Evolutionary conservation across 2,797 vertebrate species (phyloP), one percentile per base, ranked within the genome.

Genomic region (Eulemur mongoz): DNA sequence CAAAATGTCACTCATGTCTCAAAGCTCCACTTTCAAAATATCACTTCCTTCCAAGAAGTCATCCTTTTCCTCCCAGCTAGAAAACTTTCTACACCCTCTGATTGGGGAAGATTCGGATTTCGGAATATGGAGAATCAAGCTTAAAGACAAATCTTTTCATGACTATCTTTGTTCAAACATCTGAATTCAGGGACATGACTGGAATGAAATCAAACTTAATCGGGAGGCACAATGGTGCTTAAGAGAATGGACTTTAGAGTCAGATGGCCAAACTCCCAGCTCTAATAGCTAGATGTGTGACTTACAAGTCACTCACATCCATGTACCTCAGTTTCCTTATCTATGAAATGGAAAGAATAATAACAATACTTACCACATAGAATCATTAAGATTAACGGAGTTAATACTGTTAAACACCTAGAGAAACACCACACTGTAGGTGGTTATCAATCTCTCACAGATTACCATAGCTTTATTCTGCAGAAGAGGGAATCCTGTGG

Each of bases 1-100:
- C 61, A 61, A 89, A 96, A 78, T 50, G 70, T 45, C 27, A 92
- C n/a, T 40, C 32, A 63, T 90, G 23, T 93, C 73, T 85, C 40
- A 84, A 80, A 72, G 50, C 50, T 93, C 57, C 9, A n/a, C 43
- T 59, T 20, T 65, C 63, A 93, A 76, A 95, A 81, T 72, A 86
- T 2, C 30, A 63, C 52, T 70, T 70, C n/a, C n/a, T 40, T 86
- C 27, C 25, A 87, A 92, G 63, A 48, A 80, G 13, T 0, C 35
- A 84, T 52, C 9, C 7, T 93, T 94, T 90, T 63, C 45, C 32
- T 63, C 17, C 9, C 30, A 89, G 22, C n/a, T 78, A 85, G 61
- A 82, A 93, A 70, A 50, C 0, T 82, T 59, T 59, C 17, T 43
- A 85, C 35, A 63, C 50, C 23, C 20, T 90, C 72, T 61, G 13